Evolutionary conservation across 2,113 vertebrate species (phyloP), one percentile per base, ranked within the genome.

Genomic region (Opisthocomus hoazin): DNA sequence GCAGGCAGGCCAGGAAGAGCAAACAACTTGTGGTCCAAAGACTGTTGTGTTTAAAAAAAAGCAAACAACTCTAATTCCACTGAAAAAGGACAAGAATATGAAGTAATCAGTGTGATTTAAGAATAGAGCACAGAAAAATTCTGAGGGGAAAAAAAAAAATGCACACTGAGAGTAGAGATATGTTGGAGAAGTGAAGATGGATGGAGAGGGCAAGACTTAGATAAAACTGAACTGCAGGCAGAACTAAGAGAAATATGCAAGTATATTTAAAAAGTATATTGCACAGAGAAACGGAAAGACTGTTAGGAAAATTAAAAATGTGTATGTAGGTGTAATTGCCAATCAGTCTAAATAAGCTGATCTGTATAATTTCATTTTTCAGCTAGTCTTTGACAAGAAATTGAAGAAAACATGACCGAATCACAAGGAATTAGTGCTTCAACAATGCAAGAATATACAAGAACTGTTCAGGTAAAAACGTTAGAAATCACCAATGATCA

Each of bases 331-430:
- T 82, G 27, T 65, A 87, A 92, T 1, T 70, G 26, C 2, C 16
- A 73, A 89, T 82, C 60, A 70, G 58, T 90, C 69, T 60, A 91
- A 81, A 86, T 39, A 70, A 85, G 19, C 20, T 41, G 39, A 91
- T 63, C 43, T 65, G 37, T 79, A 96, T 96, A 21, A 83, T 95
- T 74, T 68, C 43, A 71, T 92, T 87, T 79, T 82, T 65, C 82
- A 95, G 45, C 3, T n/a, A 18, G 10, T 81, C 48, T 92, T 92
- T 53, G 43, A 71, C 12, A 73, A 92, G 57, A 91, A 86, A 93
- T 60, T 43, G 36, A 85, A 56, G 64, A 89, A 88, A 93, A 79
- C 36, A 13, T 66, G 79, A 7, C 21, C 21, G 37, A 89, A 54
- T 65, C 78, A 80, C 68, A 91, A 91, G 57, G 75, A 76, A 56